phyloP scores from a whole-genome alignment of 2,113 vertebrate species.

The Gopherus evgoodei region DNA sequence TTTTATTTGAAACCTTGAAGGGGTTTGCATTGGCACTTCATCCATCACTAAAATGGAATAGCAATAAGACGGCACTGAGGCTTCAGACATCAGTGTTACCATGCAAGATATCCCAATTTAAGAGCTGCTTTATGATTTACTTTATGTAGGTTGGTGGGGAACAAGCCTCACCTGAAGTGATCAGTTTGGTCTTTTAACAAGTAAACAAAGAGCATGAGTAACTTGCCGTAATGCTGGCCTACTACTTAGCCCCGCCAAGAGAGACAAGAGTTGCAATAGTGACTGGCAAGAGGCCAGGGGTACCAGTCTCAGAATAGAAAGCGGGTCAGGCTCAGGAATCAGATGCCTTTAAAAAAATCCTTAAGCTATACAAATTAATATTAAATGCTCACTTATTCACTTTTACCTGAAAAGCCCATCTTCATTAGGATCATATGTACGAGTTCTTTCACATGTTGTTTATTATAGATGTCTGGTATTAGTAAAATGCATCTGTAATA shows the following conservation, averaged over 20 bases:
- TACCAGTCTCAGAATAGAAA: neutral
- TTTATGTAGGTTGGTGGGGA: neutral
- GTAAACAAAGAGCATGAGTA: neutral
- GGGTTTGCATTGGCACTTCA: neutral
- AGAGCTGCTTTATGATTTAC: neutral
- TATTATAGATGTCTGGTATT: constrained; percentile 96
- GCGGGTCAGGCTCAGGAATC: neutral
- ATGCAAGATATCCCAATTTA: neutral
- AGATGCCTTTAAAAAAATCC: neutral
- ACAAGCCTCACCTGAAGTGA: neutral
- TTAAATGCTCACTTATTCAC: neutral
- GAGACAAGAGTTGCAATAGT: neutral
- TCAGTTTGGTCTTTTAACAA: neutral
- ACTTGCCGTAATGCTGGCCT: neutral
- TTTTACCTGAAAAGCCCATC: constrained; percentile 97
- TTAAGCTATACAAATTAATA: neutral
- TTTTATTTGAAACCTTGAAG: neutral
- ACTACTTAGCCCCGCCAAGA: neutral
- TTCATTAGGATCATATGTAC: constrained; percentile 95
- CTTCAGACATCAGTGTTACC: neutral
- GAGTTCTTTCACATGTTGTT: constrained; percentile 94
- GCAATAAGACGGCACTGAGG: neutral
- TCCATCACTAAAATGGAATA: neutral
- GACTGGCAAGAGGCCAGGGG: neutral
- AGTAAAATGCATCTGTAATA: constrained; percentile 98